A percentile compares a stretch with the other conserved stretches of the same genome.
Conservation (phyloP, 2,113 vertebrate species). For the Baryphthengus martii region DNA sequence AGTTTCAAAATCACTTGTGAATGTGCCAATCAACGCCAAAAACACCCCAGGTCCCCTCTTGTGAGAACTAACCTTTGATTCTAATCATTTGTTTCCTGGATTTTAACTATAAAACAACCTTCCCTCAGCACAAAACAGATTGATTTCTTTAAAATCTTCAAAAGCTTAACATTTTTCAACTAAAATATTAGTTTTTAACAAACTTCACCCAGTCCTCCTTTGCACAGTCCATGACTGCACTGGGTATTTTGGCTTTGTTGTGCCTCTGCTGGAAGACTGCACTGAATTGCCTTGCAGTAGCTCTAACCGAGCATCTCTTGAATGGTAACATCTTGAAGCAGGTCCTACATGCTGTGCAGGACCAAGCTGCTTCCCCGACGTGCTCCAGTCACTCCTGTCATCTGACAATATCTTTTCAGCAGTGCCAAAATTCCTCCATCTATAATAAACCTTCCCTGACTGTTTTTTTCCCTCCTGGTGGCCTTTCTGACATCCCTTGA, state of each 20-base stretch:
- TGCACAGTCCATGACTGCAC: not conserved
- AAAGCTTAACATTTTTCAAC: not conserved
- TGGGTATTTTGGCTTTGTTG: not conserved
- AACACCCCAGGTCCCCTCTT: not conserved
- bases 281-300: not conserved
- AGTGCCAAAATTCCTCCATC: not conserved
- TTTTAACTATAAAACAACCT: not conserved
- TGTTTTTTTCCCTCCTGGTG: not conserved
- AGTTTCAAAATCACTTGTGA: not conserved
- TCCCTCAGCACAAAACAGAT: not conserved
- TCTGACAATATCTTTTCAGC: not conserved
- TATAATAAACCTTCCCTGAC: not conserved
- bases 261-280: not conserved
- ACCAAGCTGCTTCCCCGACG: slow-evolving; percentile 7
- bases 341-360: not conserved
- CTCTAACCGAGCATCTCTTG: not conserved
- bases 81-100: not conserved
- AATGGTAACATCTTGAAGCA: not conserved
- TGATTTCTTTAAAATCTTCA: not conserved
- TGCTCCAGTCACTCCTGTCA: not conserved
- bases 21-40: not conserved
- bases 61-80: not conserved
- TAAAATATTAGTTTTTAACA: not conserved
- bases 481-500: not conserved
- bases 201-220: not conserved